These are phyloP conservation scores for Smutsia gigantea DNA, from an alignment of 2,797 vertebrate species.

Conservation along the genomic window DNA sequence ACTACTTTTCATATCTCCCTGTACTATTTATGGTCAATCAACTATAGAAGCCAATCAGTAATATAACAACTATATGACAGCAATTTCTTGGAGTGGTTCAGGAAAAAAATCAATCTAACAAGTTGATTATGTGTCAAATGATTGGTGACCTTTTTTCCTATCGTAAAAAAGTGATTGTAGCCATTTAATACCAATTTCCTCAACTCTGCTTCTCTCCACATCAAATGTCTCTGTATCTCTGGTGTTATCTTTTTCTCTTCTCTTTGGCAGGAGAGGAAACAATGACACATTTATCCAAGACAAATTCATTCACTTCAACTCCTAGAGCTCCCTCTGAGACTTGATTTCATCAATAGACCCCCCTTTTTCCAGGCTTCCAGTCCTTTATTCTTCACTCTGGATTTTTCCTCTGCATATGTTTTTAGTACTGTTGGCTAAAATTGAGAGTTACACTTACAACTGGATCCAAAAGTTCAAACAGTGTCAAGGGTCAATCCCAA, in stretches of 20 bases:
- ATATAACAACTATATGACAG: not conserved
- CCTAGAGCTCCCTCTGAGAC: not conserved
- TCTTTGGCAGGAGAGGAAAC: not conserved
- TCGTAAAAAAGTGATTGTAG: not conserved
- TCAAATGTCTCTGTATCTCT: not conserved
- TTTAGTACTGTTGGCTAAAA: not conserved
- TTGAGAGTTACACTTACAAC: not conserved
- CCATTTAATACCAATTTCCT: not conserved
- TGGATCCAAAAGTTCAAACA: not conserved
- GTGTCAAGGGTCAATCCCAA: not conserved
- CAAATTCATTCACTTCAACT: not conserved
- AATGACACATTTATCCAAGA: not conserved
- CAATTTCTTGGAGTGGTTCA: not conserved
- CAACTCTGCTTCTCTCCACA: not conserved
- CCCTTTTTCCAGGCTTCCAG: not conserved
- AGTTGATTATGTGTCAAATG: conserved; percentile 12
- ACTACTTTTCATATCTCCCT: not conserved
- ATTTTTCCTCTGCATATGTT: not conserved
- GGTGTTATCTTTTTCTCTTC: not conserved
- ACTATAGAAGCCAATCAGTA: conserved; percentile 31
- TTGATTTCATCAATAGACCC: not conserved
- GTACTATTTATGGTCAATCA: not conserved
- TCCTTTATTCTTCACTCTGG: not conserved
- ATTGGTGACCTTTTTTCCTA: not conserved
- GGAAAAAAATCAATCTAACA: not conserved